Percentiles rank a stretch among this genome's conserved stretches.
These are phyloP conservation scores for Amaurobius ferox DNA, from an alignment of 2,888 invertebrate genomes.

Conservation along the genomic window DNA sequence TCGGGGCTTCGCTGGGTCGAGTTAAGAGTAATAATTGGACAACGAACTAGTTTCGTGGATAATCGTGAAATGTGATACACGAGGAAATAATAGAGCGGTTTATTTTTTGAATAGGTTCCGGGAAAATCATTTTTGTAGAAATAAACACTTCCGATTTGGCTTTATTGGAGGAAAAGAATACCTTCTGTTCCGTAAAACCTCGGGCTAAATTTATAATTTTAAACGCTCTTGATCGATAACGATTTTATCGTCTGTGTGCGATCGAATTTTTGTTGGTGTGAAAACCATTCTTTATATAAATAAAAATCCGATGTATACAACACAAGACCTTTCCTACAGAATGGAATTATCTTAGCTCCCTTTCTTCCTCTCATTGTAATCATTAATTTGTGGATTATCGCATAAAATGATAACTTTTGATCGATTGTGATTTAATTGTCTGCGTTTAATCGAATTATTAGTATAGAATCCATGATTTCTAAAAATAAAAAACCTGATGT, in stretches of 20 bases:
- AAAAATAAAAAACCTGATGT: no score
- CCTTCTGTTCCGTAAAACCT: slow-evolving; percentile 22
- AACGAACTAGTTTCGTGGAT: slow-evolving; percentile 36
- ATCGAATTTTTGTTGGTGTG: no score
- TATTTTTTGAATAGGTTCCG: slow-evolving; percentile 30
- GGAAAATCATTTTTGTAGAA: slow-evolving; percentile 27
- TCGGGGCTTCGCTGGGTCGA: background rate
- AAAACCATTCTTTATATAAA: no score
- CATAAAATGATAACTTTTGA: no score
- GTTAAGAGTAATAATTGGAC: slow-evolving; percentile 29
- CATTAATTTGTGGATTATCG: no score
- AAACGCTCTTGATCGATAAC: background rate
- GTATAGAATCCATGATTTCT: no score
- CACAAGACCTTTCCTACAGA: no score
- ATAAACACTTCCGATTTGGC: slow-evolving; percentile 54
- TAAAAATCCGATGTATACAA: no score
- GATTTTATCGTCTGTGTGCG: background rate
- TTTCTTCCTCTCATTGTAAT: no score
- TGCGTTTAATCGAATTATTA: background rate
- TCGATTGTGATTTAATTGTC: background rate
- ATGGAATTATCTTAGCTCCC: no score
- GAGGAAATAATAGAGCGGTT: slow-evolving; percentile 22
- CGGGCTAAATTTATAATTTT: background rate
- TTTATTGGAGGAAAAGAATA: slow-evolving; percentile 39
- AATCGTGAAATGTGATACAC: slow-evolving; percentile 37